Percentiles rank a stretch among this genome's conserved stretches.
Evolutionary conservation across 2,797 vertebrate species (phyloP).

Genomic region (Toxotes lorentzi): DNA sequence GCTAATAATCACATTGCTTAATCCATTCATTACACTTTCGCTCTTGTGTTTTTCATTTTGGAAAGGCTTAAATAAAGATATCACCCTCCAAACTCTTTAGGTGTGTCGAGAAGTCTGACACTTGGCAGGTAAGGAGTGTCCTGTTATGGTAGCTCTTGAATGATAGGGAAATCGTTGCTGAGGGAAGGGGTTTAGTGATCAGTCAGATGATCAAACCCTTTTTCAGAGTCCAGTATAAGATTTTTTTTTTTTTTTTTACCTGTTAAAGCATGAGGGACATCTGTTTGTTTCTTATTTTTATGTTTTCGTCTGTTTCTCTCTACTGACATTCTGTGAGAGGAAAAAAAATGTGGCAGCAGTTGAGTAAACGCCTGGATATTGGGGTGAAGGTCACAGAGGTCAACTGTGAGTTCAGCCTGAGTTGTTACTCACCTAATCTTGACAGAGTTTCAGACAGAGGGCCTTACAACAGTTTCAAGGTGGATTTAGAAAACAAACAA

Average conservation of each 20-base stretch:
- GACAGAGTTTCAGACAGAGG: slow-evolving; percentile 56
- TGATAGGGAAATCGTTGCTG: background rate
- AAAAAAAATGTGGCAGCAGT: slow-evolving; percentile 51
- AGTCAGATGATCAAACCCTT: slow-evolving; percentile 9
- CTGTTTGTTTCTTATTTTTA: slow-evolving; percentile 2
- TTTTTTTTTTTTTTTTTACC: background rate
- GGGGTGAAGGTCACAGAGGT: slow-evolving; percentile 73
- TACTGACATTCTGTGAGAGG: slow-evolving; percentile 7
- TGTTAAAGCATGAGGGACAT: background rate
- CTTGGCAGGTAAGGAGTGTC: background rate
- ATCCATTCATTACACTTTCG: background rate
- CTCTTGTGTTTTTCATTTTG: background rate
- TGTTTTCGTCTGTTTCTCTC: background rate
- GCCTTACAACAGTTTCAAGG: slow-evolving; percentile 48
- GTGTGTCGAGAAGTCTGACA: background rate
- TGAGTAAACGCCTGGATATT: slow-evolving; percentile 66
- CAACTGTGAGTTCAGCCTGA: slow-evolving; percentile 65
- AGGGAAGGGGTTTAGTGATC: background rate
- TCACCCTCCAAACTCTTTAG: background rate
- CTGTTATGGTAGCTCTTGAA: background rate
- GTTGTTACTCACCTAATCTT: slow-evolving; percentile 75
- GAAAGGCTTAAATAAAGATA: background rate
- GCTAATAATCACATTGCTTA: background rate
- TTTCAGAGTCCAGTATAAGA: background rate
- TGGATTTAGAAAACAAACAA: slow-evolving; percentile 62